A percentile compares a stretch with the other conserved stretches of the same genome.
These are phyloP conservation scores for Streptopelia turtur DNA, from an alignment of 2,797 vertebrate genomes.

Conservation along the genomic window DNA sequence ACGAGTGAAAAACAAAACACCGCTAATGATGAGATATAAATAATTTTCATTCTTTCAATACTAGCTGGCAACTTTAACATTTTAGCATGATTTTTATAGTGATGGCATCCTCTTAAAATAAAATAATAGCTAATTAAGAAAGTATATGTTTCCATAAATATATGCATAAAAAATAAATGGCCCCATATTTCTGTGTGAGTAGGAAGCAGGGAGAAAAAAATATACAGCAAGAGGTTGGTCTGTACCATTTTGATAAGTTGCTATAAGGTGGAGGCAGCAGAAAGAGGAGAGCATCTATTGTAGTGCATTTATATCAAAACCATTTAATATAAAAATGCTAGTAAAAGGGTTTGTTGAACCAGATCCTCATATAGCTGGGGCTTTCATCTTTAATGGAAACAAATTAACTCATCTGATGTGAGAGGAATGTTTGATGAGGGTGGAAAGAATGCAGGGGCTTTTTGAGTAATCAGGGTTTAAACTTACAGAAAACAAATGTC, in stretches of 20 bases:
- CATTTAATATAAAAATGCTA: background rate
- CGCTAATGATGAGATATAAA: background rate
- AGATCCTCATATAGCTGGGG: background rate
- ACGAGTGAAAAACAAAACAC: background rate
- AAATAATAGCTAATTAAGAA: slow-evolving; percentile 40
- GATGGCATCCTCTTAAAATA: background rate
- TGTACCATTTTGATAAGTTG: background rate
- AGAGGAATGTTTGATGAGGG: background rate
- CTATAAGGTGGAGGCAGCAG: background rate
- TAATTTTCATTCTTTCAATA: background rate
- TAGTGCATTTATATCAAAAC: background rate
- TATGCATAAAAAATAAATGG: background rate
- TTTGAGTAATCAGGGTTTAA: slow-evolving; percentile 3
- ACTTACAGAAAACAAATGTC: slow-evolving; percentile 6
- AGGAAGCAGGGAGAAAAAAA: background rate
- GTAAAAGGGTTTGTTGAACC: background rate
- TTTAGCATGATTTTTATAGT: background rate
- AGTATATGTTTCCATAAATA: background rate
- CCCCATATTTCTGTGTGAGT: background rate
- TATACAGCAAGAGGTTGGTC: background rate
- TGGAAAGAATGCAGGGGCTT: background rate
- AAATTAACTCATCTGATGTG: background rate
- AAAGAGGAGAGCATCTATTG: background rate
- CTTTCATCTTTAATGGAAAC: background rate
- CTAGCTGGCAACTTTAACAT: background rate